These are phyloP conservation scores for Neodiprion pinetum DNA, from an alignment of 1,140 invertebrate genomes.

Conservation along the genomic window DNA sequence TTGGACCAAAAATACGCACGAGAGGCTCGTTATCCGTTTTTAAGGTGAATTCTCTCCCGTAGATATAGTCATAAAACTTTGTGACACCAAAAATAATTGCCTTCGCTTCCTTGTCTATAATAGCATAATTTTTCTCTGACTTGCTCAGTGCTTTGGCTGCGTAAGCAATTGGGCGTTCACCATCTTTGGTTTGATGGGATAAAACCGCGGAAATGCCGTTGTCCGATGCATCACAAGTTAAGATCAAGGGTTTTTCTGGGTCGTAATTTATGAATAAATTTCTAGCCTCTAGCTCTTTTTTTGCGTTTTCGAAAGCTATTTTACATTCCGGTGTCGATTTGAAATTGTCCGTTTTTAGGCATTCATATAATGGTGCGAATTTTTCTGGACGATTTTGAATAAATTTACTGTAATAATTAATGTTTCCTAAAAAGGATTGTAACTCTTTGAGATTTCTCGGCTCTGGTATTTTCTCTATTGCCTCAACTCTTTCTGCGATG, in stretches of 20 bases:
- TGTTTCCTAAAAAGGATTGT: neutral
- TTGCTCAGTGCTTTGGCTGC: conserved; percentile 10
- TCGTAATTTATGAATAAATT: conserved; percentile 24
- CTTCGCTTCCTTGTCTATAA: conserved; percentile 18
- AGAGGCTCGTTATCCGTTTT: conserved; percentile 46
- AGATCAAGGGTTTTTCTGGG: conserved; percentile 24
- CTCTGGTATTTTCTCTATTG: neutral
- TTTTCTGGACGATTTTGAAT: conserved; percentile 17
- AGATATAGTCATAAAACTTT: conserved; percentile 50
- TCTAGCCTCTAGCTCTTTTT: conserved; percentile 9
- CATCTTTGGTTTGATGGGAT: conserved; percentile 16
- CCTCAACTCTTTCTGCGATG: too few relatives aligned
- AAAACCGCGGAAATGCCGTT: conserved; percentile 28
- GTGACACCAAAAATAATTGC: conserved; percentile 32
- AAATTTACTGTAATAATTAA: conserved; percentile 21
- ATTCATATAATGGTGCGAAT: conserved; percentile 13
- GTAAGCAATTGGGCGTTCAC: conserved; percentile 23
- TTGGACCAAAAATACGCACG: conserved; percentile 33
- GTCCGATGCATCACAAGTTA: conserved; percentile 28
- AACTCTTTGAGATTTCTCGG: conserved; percentile 1
- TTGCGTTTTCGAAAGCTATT: conserved; percentile 15
- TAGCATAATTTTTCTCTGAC: conserved; percentile 13
- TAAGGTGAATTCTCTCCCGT: conserved; percentile 42
- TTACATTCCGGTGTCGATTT: conserved; percentile 26
- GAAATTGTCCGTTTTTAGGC: conserved; percentile 23